phyloP scores from a whole-genome alignment of 1,140 invertebrate genomes.

The Drosophila sp. region DNA sequence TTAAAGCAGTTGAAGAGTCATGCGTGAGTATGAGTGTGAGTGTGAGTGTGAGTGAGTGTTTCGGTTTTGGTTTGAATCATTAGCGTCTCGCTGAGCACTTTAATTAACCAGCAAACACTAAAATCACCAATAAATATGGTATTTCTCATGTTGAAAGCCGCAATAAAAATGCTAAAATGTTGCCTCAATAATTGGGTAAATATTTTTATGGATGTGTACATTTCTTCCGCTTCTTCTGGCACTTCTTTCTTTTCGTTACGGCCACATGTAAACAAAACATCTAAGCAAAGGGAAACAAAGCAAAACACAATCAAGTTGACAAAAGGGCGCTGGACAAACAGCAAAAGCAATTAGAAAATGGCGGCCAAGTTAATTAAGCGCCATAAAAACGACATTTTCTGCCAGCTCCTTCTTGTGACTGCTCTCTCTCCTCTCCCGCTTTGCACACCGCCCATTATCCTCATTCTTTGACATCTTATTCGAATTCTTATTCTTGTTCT shows the following conservation, averaged over 20 bases:
- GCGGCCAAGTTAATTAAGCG: conserved; percentile 78
- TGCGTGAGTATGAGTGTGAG: not conserved
- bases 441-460: not conserved
- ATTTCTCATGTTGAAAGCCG: not conserved
- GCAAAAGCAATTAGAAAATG: conserved; percentile 80
- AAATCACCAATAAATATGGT: too few relatives aligned
- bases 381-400: conserved; percentile 77
- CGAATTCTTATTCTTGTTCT: conserved; percentile 22
- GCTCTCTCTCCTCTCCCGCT: too few relatives aligned
- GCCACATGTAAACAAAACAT: conserved; percentile 30
- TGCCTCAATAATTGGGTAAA: conserved; percentile 1
- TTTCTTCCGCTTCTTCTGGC: not conserved
- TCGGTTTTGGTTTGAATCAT: not conserved
- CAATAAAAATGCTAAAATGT: conserved; percentile 12
- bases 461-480: not conserved
- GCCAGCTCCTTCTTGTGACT: not conserved
- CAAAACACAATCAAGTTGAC: conserved; percentile 79
- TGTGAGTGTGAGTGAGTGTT: not conserved
- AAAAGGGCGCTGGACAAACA: conserved; percentile 67
- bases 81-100: conserved; percentile 35
- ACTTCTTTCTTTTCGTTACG: not conserved
- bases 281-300: conserved; percentile 7
- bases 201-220: not conserved
- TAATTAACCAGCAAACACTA: conserved; percentile 57
- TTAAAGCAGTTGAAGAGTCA: too few relatives aligned